phyloP scores from a whole-genome alignment of 2,888 invertebrate species.

The Gymnocheta viridis region DNA sequence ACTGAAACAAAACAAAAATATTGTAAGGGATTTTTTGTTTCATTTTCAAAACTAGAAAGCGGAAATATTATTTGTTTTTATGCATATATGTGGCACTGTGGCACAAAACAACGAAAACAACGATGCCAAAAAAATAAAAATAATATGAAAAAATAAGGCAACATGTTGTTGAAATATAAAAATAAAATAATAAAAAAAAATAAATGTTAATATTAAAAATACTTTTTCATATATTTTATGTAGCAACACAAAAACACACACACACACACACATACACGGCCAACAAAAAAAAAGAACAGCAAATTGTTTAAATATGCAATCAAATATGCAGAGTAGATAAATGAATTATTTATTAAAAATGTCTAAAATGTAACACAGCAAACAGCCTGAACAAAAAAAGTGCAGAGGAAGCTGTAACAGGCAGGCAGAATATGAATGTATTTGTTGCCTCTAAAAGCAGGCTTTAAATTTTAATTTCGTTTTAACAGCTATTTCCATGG shows the following conservation, averaged over 20 bases:
- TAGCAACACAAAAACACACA: too few species aligned
- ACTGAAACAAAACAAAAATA: background rate
- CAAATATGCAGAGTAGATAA: slow-evolving; percentile 60
- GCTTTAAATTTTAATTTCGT: background rate
- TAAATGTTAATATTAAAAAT: slow-evolving; percentile 17
- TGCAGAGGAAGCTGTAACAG: background rate
- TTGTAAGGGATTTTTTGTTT: slow-evolving; percentile 4
- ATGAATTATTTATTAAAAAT: slow-evolving; percentile 60
- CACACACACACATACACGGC: too few species aligned
- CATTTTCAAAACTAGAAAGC: slow-evolving; percentile 12
- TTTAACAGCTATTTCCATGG: background rate
- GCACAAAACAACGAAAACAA: background rate
- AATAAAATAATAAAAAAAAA: slow-evolving; percentile 5
- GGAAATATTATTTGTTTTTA: slow-evolving; percentile 20
- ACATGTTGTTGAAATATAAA: slow-evolving; percentile 40
- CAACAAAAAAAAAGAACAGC: slow-evolving; percentile 1
- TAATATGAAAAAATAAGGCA: background rate
- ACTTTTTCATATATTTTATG: background rate
- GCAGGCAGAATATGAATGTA: background rate
- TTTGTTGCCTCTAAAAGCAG: background rate
- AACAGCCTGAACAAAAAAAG: background rate
- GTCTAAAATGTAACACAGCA: background rate
- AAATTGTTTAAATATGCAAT: slow-evolving; percentile 60
- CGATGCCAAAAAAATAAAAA: background rate
- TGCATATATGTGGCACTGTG: background rate